Conservation (phyloP, 2,888 invertebrate genomes). For the Anticlea derivata region DNA sequence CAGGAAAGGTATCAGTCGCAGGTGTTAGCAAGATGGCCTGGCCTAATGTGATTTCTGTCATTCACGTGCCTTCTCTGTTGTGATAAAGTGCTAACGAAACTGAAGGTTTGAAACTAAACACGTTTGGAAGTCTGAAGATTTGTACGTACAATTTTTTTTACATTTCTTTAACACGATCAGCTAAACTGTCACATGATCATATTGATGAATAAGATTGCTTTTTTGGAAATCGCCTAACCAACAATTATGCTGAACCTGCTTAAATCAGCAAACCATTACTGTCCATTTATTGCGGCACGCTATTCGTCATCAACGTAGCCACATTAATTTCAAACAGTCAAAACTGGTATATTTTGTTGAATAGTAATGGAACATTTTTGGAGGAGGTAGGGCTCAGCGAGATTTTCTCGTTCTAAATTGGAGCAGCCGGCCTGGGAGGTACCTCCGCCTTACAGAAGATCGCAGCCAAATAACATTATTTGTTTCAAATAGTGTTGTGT, state of each 20-base stretch:
- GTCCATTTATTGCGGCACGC: not conserved
- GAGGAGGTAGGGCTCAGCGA: too few relatives aligned
- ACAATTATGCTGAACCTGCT: too few relatives aligned
- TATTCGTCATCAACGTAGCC: not conserved
- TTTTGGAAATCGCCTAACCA: not conserved
- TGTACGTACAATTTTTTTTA: constrained; percentile 21
- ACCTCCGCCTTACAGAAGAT: too few relatives aligned
- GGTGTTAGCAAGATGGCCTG: constrained; percentile 78
- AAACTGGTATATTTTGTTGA: too few relatives aligned
- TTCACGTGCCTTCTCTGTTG: constrained; percentile 58
- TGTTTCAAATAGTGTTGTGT: too few relatives aligned
- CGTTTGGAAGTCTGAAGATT: constrained; percentile 17
- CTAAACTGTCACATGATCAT: constrained; percentile 18
- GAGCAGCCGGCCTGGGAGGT: too few relatives aligned
- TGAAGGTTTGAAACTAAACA: constrained; percentile 52
- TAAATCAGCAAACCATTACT: not conserved
- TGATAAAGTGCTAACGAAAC: constrained; percentile 57
- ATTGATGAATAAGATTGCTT: not conserved
- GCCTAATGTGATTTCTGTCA: constrained; percentile 66
- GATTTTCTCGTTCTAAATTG: too few relatives aligned
- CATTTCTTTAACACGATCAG: constrained; percentile 12
- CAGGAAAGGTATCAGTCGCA: constrained; percentile 56
- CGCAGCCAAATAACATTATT: too few relatives aligned
- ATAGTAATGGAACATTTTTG: too few relatives aligned
- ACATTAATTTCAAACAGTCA: not conserved